Evolutionary conservation across 2,888 invertebrate genomes (phyloP).

Genomic region (Tryphoninae sp.): DNA sequence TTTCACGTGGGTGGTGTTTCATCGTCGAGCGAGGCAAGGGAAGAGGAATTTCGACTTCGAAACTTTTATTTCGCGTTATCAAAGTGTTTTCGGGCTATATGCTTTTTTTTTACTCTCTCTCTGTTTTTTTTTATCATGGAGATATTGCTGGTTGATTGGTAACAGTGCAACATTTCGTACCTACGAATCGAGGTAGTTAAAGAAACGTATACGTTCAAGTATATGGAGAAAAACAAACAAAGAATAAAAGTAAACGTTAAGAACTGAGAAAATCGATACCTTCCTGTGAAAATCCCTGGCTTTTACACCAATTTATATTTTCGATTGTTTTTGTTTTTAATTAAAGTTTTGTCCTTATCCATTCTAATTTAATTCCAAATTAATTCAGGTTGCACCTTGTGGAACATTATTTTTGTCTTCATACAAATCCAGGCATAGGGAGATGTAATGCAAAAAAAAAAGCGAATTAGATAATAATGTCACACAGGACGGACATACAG

Average conservation of each 20-base stretch:
- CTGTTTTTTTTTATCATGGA: background rate
- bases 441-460: background rate
- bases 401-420: conserved; percentile 75
- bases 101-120: background rate
- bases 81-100: background rate
- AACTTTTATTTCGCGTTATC: conserved; percentile 7
- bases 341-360: conserved; percentile 58
- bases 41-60: conserved; percentile 7
- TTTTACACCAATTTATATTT: conserved; percentile 58
- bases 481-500: conserved; percentile 29
- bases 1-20: background rate
- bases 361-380: conserved; percentile 68
- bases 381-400: conserved; percentile 70
- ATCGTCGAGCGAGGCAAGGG: background rate
- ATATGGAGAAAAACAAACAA: conserved; percentile 5
- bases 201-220: background rate
- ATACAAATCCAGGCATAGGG: conserved; percentile 64
- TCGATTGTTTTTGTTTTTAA: conserved; percentile 57
- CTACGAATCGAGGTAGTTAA: conserved; percentile 6
- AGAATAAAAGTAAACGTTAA: background rate
- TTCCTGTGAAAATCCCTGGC: conserved; percentile 69
- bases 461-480: background rate
- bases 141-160: background rate
- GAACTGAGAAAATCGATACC: conserved; percentile 52
- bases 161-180: conserved; percentile 3